Conservation (phyloP, 1,140 invertebrate species). For the Semibalanus balanoides region DNA sequence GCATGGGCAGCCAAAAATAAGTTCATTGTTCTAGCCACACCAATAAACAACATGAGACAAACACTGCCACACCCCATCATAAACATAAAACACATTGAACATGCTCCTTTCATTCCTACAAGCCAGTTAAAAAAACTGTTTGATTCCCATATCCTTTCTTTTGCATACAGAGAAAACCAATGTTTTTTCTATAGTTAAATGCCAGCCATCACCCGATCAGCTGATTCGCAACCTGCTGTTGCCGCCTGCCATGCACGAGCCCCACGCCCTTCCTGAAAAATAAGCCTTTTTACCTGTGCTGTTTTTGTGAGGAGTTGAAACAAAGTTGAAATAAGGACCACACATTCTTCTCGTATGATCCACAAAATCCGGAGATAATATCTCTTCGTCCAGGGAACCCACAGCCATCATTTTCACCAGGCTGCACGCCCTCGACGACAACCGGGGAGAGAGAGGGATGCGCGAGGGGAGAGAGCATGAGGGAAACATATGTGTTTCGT, state of each 20-base stretch:
- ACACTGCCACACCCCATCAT: too few relatives aligned
- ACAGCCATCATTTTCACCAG: conserved; percentile 5
- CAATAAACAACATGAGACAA: too few relatives aligned
- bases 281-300: background rate
- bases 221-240: background rate
- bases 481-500: conserved; percentile 3
- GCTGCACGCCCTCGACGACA: background rate
- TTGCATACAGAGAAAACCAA: too few relatives aligned
- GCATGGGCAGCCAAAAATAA: too few relatives aligned
- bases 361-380: background rate
- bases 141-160: too few relatives aligned
- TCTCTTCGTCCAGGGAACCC: conserved; percentile 2
- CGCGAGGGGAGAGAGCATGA: background rate
- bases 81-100: too few relatives aligned
- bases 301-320: background rate
- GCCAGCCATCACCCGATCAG: background rate
- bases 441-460: background rate
- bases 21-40: too few relatives aligned
- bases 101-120: too few relatives aligned
- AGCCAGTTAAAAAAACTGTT: too few relatives aligned
- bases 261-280: background rate
- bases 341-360: conserved; percentile 2
- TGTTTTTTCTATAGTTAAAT: too few relatives aligned
- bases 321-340: background rate
- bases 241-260: background rate